These are phyloP conservation scores for Neotoxoptera formosana DNA, from an alignment of 1,140 invertebrate species.

Conservation along the genomic window DNA sequence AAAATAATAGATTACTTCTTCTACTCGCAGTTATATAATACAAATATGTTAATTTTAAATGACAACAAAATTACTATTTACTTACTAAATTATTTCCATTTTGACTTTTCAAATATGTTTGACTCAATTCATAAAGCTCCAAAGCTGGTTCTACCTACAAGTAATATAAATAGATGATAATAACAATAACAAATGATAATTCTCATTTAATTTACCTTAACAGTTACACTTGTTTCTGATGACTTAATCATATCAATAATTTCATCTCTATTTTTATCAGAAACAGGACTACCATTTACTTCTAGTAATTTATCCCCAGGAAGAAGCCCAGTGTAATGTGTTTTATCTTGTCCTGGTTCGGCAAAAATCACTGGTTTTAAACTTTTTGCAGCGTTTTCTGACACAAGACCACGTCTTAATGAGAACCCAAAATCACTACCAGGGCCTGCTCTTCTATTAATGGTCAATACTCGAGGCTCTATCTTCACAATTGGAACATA, in stretches of 20 bases:
- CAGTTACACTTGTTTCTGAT: slow-evolving; percentile 80
- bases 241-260: slow-evolving; percentile 92
- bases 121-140: slow-evolving; percentile 42
- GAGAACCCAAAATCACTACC: slow-evolving; percentile 95
- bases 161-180: background rate
- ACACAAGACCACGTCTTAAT: slow-evolving; percentile 82
- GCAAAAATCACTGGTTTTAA: slow-evolving; percentile 85
- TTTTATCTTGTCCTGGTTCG: slow-evolving; percentile 82
- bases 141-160: slow-evolving; percentile 48
- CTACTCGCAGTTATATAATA: background rate
- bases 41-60: background rate
- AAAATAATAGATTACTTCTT: background rate
- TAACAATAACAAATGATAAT: background rate
- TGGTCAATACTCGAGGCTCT: slow-evolving; percentile 76
- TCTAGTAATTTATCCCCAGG: slow-evolving; percentile 92
- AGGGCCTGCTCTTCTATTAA: slow-evolving; percentile 82
- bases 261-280: slow-evolving; percentile 85
- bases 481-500: slow-evolving; percentile 79
- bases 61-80: background rate
- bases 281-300: slow-evolving; percentile 87
- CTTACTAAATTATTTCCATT: slow-evolving; percentile 18
- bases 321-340: slow-evolving; percentile 80
- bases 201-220: slow-evolving; percentile 73
- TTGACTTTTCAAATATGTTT: slow-evolving; percentile 39
- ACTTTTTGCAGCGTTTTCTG: slow-evolving; percentile 67